phyloP scores from a whole-genome alignment of 2,113 vertebrate genomes.

The Nothobranchius kuhntae region DNA sequence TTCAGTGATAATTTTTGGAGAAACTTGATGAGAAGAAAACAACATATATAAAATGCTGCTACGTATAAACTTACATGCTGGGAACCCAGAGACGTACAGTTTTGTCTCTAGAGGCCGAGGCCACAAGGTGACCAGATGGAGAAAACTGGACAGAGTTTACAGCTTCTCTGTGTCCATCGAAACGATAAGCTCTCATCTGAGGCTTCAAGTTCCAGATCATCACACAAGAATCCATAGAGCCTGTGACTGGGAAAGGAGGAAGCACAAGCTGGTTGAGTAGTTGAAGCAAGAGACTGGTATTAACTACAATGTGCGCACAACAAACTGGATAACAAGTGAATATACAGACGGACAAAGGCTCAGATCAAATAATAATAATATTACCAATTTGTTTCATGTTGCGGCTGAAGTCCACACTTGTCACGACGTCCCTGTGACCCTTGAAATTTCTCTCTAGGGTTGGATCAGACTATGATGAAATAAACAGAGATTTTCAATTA shows the following conservation, averaged over 20 bases:
- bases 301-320: neutral
- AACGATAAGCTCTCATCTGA: conserved; percentile 92
- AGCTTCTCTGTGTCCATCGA: conserved; percentile 91
- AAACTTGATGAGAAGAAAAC: neutral
- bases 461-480: conserved; percentile 84
- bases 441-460: conserved; percentile 90
- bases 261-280: neutral
- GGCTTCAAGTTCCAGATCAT: conserved; percentile 97
- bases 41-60: neutral
- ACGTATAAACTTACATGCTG: conserved; percentile 82
- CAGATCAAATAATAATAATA: neutral
- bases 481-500: conserved; percentile 5
- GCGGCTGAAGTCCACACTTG: conserved; percentile 89
- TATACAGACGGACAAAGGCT: neutral
- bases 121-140: conserved; percentile 92
- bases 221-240: conserved; percentile 90
- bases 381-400: conserved; percentile 92
- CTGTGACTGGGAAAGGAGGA: conserved; percentile 81
- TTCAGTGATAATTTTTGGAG: neutral
- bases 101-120: conserved; percentile 93
- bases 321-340: neutral
- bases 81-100: conserved; percentile 97
- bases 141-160: conserved; percentile 92
- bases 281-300: conserved; percentile 10
- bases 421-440: conserved; percentile 91